Conservation (phyloP, 2,113 vertebrate genomes). For the Tachysurus vachellii region DNA sequence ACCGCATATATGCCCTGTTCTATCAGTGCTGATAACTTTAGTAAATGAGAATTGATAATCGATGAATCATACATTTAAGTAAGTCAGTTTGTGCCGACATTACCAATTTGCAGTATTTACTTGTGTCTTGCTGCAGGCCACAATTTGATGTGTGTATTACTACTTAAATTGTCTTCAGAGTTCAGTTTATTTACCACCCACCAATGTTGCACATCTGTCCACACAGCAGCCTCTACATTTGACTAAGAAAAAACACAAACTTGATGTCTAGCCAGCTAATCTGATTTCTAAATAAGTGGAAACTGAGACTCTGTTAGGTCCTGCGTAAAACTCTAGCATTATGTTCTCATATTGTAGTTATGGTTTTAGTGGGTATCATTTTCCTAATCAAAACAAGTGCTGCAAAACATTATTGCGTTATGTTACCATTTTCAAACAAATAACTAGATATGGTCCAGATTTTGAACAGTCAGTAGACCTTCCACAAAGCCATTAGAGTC, state of each 20-base stretch:
- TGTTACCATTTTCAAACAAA: slow-evolving; percentile 78
- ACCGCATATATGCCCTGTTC: slow-evolving; percentile 21
- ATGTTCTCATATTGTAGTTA: slow-evolving; percentile 73
- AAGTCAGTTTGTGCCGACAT: slow-evolving; percentile 7
- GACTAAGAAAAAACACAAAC: slow-evolving; percentile 78
- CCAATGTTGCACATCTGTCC: slow-evolving; percentile 63
- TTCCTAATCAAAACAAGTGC: slow-evolving; percentile 77
- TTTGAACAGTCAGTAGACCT: slow-evolving; percentile 54
- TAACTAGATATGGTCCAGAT: slow-evolving; percentile 68
- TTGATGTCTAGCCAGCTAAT: slow-evolving; percentile 79
- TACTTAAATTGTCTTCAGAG: slow-evolving; percentile 25
- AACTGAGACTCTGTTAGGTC: slow-evolving; percentile 75
- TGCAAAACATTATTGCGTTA: slow-evolving; percentile 79
- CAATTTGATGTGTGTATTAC: slow-evolving; percentile 30
- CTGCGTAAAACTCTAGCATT: slow-evolving; percentile 74
- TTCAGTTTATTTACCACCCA: slow-evolving; percentile 38
- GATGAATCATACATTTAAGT: slow-evolving; percentile 29
- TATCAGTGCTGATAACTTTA: slow-evolving; percentile 13
- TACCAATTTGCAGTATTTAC: slow-evolving; percentile 28
- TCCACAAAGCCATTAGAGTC: slow-evolving; percentile 65
- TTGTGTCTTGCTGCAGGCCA: slow-evolving; percentile 29
- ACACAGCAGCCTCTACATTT: slow-evolving; percentile 65
- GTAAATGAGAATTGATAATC: slow-evolving; percentile 12
- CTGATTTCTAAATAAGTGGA: slow-evolving; percentile 76
- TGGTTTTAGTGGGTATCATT: slow-evolving; percentile 69